Evolutionary conservation across 2,888 invertebrate genomes (phyloP).

Genomic region (Hyppa rectilinea): DNA sequence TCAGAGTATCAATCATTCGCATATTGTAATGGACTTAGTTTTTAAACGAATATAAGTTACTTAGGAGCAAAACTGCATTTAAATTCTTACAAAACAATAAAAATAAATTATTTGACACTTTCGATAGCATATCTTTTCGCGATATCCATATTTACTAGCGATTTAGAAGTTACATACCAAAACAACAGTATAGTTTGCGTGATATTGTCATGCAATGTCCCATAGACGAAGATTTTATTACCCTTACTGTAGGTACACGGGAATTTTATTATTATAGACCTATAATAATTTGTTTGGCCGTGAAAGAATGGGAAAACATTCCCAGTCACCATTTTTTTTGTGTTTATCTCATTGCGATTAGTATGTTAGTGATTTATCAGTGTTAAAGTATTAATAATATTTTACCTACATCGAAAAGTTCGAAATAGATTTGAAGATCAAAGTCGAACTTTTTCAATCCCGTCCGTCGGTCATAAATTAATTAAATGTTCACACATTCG

Average conservation of each 20-base stretch:
- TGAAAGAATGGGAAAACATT: background rate
- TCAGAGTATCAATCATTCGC: background rate
- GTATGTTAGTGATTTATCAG: background rate
- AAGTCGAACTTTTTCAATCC: background rate
- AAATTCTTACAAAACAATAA: background rate
- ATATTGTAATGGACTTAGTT: background rate
- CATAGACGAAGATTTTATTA: conserved; percentile 37
- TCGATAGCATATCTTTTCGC: background rate
- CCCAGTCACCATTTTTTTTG: background rate
- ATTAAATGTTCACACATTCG: background rate
- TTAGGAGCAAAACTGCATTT: background rate
- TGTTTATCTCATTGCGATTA: background rate
- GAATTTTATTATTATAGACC: conserved; percentile 27
- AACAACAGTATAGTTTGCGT: conserved; percentile 30
- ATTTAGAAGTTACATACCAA: conserved; percentile 25
- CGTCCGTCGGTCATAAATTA: background rate
- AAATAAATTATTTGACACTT: background rate
- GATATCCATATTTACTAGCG: conserved; percentile 10
- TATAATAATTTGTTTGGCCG: conserved; percentile 3
- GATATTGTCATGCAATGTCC: conserved; percentile 43
- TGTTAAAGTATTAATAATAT: background rate
- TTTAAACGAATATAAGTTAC: background rate
- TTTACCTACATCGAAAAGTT: background rate
- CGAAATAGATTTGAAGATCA: background rate
- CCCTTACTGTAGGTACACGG: conserved; percentile 2